phyloP scores from a whole-genome alignment of 1,140 invertebrate genomes.

The Chironomus tepperi region DNA sequence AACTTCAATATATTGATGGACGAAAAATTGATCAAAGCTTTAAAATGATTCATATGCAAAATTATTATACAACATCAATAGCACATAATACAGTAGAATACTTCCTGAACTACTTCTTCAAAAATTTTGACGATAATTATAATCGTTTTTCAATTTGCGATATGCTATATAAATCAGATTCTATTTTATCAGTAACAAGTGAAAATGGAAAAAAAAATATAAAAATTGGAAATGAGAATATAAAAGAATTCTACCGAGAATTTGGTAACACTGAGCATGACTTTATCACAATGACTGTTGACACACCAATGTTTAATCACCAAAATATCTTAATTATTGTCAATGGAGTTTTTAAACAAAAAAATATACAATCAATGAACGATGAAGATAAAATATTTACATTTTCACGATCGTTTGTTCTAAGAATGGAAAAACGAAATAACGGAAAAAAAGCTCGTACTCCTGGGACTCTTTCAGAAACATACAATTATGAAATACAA shows the following conservation, averaged over 20 bases:
- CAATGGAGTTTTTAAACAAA: slow-evolving; percentile 4
- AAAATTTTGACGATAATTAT: neutral
- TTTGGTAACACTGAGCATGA: neutral
- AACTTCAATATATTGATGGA: slow-evolving; percentile 4
- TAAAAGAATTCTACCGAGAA: neutral
- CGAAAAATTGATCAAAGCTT: neutral
- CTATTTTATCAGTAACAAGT: neutral
- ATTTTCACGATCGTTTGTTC: neutral
- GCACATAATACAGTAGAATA: neutral
- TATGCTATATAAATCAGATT: neutral
- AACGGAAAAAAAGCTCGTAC: neutral
- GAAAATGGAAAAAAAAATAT: neutral
- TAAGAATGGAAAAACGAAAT: neutral
- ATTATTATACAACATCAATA: neutral
- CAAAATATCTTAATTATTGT: neutral
- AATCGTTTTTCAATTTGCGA: neutral
- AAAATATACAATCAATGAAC: neutral
- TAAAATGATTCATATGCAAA: neutral
- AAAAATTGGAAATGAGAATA: neutral
- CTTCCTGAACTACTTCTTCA: neutral
- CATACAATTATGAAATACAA: neutral
- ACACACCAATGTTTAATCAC: neutral
- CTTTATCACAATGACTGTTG: neutral
- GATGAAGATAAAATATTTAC: neutral
- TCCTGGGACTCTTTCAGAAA: neutral